A percentile compares a stretch with the other conserved stretches of the same genome.
Conservation (phyloP, 2,797 vertebrate species). For the Otus scops region DNA sequence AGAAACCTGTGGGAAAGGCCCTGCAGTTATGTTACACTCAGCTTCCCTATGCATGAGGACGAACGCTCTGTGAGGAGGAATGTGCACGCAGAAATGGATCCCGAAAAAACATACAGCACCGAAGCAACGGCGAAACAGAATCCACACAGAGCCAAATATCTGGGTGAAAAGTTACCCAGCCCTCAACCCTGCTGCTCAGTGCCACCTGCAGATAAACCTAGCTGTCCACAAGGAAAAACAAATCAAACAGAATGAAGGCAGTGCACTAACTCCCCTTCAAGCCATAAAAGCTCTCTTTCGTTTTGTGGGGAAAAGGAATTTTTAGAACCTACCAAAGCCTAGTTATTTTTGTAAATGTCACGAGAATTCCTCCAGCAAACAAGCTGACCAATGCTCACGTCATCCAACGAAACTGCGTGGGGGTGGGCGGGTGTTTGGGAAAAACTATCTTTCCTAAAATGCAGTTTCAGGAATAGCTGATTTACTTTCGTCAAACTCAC, state of each 20-base stretch:
- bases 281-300: background rate
- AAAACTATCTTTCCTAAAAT: background rate
- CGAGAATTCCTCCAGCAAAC: background rate
- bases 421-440: fast-evolving
- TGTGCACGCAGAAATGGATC: background rate
- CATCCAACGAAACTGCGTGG: background rate
- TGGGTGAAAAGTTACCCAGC: background rate
- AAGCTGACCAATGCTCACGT: background rate
- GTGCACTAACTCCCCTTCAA: background rate
- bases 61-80: fast-evolving
- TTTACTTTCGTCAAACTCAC: background rate
- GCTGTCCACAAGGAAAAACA: background rate
- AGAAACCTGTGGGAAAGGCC: fast-evolving
- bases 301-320: background rate
- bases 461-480: background rate
- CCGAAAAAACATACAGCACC: fast-evolving
- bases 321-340: background rate
- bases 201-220: background rate
- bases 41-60: fast-evolving
- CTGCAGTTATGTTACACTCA: fast-evolving
- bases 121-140: background rate
- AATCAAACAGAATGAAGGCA: fast-evolving
- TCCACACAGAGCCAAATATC: background rate
- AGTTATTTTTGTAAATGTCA: background rate
- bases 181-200: background rate